A percentile compares a stretch with the other conserved stretches of the same genome.
These are phyloP conservation scores for Agrenia bidenticulata DNA, from an alignment of 2,888 invertebrate species.

Conservation along the genomic window DNA sequence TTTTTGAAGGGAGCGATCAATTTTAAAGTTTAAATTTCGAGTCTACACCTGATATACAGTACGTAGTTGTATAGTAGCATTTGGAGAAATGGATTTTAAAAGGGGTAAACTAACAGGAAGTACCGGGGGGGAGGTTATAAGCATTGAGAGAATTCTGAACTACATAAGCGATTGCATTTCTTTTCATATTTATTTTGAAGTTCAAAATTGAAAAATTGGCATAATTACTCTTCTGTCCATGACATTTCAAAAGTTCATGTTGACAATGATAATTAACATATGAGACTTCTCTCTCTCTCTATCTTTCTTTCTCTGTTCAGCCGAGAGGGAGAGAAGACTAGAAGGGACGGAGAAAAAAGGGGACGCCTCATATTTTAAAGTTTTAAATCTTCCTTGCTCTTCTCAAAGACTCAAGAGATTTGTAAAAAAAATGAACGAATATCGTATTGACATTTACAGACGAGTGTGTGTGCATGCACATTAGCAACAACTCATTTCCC, in stretches of 20 bases:
- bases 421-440: constrained; percentile 3
- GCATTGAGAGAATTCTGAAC: not conserved
- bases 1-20: too few species aligned
- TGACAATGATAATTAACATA: constrained; percentile 47
- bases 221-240: constrained; percentile 21
- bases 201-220: constrained; percentile 18
- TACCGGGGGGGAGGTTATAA: too few species aligned
- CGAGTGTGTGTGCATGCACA: constrained; percentile 7
- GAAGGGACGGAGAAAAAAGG: not conserved
- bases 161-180: too few species aligned
- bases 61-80: too few species aligned
- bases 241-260: constrained; percentile 34
- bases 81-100: too few species aligned
- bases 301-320: not conserved
- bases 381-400: not conserved
- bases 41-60: too few species aligned
- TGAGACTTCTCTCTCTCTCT: not conserved
- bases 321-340: not conserved
- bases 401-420: not conserved
- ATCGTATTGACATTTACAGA: constrained; percentile 16
- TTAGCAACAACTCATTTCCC: constrained; percentile 9
- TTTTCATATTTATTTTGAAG: constrained; percentile 6
- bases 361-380: not conserved
- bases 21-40: too few species aligned
- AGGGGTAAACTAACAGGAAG: too few species aligned